phyloP scores from a whole-genome alignment of 2,888 invertebrate genomes.

The Drosophila kanekoi region DNA sequence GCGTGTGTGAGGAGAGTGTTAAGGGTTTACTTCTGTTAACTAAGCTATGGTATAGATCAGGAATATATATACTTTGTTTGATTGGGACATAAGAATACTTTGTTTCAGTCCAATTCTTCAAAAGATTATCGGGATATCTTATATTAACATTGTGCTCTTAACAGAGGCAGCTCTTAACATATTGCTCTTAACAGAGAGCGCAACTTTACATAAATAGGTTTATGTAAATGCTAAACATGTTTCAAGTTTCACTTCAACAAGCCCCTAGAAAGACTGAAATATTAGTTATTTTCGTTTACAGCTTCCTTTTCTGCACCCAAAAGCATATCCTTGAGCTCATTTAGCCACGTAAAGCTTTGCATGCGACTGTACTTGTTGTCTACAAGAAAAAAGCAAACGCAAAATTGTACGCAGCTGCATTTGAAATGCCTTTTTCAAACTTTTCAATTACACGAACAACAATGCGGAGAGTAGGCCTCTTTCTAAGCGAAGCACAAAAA shows the following conservation, averaged over 20 bases:
- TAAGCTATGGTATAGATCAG: not conserved
- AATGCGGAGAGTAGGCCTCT: constrained; percentile 21
- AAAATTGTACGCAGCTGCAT: constrained; percentile 72
- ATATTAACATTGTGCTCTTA: not conserved
- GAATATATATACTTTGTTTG: no score
- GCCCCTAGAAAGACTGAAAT: not conserved
- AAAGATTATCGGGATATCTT: no score
- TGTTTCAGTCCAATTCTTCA: no score
- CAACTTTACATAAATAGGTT: no score
- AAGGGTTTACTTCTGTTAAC: not conserved
- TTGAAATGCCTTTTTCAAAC: constrained; percentile 59
- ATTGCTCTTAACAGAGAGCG: no score
- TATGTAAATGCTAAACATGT: no score
- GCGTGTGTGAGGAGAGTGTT: not conserved
- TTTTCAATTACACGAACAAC: constrained; percentile 73
- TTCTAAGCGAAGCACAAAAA: constrained; percentile 10
- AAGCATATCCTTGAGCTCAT: not conserved
- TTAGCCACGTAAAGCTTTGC: constrained; percentile 36
- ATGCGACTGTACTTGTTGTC: constrained; percentile 44
- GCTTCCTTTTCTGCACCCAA: not conserved
- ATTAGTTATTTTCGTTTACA: constrained; percentile 9
- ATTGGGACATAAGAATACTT: no score
- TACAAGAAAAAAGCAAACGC: constrained; percentile 20
- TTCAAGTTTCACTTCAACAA: not conserved
- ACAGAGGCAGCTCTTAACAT: not conserved